A percentile compares a stretch with the other conserved stretches of the same genome.
Evolutionary conservation across 2,888 invertebrate species (phyloP).

Genomic region (Shargacucullia verbasci): DNA sequence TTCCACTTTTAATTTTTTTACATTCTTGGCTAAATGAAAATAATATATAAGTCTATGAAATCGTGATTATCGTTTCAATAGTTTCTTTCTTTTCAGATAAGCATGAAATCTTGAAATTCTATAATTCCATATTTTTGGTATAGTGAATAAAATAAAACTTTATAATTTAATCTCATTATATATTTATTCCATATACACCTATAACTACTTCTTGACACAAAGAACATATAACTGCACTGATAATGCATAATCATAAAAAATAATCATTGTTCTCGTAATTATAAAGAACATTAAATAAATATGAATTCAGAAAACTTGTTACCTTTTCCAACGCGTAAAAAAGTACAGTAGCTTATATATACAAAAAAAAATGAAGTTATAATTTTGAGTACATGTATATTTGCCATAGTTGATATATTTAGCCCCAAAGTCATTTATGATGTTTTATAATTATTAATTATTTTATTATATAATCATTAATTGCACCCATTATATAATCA

Average conservation of each 20-base stretch:
- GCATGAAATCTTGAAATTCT: not conserved
- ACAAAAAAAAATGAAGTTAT: conserved; percentile 55
- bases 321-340: conserved; percentile 57
- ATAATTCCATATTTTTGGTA: conserved; percentile 1
- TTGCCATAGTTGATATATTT: conserved; percentile 41
- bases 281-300: conserved; percentile 55
- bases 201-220: conserved; percentile 83
- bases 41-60: not conserved
- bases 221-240: conserved; percentile 68
- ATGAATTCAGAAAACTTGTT: conserved; percentile 50
- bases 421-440: conserved; percentile 37
- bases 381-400: conserved; percentile 54
- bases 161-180: conserved; percentile 71
- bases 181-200: conserved; percentile 87
- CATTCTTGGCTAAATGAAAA: conserved; percentile 4
- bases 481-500: conserved; percentile 52
- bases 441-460: conserved; percentile 30
- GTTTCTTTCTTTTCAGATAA: conserved; percentile 8
- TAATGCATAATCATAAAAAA: conserved; percentile 60
- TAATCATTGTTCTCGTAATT: conserved; percentile 47
- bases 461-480: conserved; percentile 34
- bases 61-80: conserved; percentile 1
- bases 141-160: conserved; percentile 47
- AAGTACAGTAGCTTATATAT: conserved; percentile 54
- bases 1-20: not conserved